Conservation (phyloP, 2,113 vertebrate genomes). For the Carassius gibelio region DNA sequence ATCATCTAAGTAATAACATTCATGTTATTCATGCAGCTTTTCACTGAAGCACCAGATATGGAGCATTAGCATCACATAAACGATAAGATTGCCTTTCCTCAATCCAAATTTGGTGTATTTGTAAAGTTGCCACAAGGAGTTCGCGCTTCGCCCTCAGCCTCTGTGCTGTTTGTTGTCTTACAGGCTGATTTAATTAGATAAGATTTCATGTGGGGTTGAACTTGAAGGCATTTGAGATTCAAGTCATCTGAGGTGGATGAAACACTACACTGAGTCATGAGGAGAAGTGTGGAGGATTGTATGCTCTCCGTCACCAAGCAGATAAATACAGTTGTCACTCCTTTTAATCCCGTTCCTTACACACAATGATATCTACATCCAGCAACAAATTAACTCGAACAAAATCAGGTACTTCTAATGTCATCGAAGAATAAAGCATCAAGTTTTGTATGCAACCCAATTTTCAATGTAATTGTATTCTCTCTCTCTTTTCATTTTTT, state of each 20-base stretch:
- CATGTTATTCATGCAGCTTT: conserved; percentile 31
- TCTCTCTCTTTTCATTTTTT: not conserved
- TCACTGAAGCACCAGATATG: conserved; percentile 38
- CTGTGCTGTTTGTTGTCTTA: conserved; percentile 25
- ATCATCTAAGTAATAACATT: conserved; percentile 31
- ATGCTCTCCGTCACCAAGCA: not conserved
- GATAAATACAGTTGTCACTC: conserved; percentile 10
- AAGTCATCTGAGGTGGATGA: not conserved
- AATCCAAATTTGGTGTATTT: not conserved
- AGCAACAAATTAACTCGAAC: not conserved
- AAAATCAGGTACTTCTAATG: not conserved
- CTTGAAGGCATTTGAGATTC: conserved; percentile 21
- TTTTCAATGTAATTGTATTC: not conserved
- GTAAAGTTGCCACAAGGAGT: conserved; percentile 1
- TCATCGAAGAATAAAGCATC: not conserved
- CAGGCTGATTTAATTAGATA: conserved; percentile 40
- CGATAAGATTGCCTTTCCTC: not conserved
- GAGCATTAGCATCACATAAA: conserved; percentile 22
- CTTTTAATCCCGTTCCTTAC: not conserved
- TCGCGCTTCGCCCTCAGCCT: not conserved
- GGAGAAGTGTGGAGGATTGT: not conserved
- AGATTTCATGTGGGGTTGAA: conserved; percentile 30
- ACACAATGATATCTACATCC: not conserved
- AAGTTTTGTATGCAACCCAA: not conserved
- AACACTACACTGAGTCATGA: conserved; percentile 7